Evolutionary conservation across 2,888 invertebrate genomes (phyloP).

Genomic region (Muschampia plurimacula): DNA sequence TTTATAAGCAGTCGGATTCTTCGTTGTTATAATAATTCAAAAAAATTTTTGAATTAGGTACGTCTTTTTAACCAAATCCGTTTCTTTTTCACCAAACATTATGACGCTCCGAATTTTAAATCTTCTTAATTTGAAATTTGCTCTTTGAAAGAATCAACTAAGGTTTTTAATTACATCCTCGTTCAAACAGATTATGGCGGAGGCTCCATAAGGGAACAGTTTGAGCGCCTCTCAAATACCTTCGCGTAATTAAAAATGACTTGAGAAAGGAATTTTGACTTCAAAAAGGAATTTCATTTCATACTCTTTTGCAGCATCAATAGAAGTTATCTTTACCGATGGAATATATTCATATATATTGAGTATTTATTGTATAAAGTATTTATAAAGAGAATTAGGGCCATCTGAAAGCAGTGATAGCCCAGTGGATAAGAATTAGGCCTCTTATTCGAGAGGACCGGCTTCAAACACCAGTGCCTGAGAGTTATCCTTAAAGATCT

Average conservation of each 20-base stretch:
- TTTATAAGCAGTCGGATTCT: too few species aligned
- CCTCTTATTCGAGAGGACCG: too few species aligned
- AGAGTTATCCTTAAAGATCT: too few species aligned
- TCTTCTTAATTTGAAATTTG: constrained; percentile 29
- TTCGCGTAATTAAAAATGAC: constrained; percentile 52
- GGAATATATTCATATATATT: background rate
- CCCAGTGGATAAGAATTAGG: too few species aligned
- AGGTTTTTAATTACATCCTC: constrained; percentile 35
- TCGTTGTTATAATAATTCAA: too few species aligned
- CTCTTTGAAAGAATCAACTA: constrained; percentile 32
- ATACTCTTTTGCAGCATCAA: constrained; percentile 25
- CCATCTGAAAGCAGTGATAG: too few species aligned
- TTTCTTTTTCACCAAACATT: too few species aligned
- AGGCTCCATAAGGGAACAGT: constrained; percentile 30
- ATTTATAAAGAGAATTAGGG: too few species aligned
- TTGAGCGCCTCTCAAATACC: constrained; percentile 43
- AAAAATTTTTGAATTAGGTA: too few species aligned
- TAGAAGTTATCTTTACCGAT: background rate
- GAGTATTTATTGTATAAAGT: too few species aligned
- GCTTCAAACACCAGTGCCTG: too few species aligned
- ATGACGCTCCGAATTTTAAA: constrained; percentile 19
- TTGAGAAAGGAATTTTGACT: constrained; percentile 46
- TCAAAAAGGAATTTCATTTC: constrained; percentile 42
- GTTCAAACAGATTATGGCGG: constrained; percentile 31
- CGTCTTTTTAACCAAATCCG: too few species aligned